These are phyloP conservation scores for Theocolax elegans DNA, from an alignment of 1,140 invertebrate species.

Conservation along the genomic window DNA sequence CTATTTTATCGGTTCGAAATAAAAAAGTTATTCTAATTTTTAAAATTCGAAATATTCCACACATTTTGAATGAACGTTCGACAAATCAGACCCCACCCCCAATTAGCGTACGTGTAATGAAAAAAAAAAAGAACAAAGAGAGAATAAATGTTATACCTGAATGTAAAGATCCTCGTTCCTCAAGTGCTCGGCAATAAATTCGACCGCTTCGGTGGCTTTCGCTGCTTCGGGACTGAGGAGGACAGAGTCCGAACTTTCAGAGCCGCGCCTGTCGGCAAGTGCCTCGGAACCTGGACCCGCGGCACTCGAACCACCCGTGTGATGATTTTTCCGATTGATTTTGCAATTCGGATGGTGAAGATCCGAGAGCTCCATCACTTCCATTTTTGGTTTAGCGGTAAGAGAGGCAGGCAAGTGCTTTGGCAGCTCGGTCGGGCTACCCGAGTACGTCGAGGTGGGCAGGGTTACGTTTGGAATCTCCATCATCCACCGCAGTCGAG, in stretches of 20 bases:
- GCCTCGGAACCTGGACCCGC: constrained; percentile 69
- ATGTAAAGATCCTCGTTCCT: constrained; percentile 97
- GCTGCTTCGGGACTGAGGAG: constrained; percentile 91
- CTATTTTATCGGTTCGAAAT: too few relatives aligned
- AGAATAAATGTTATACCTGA: constrained; percentile 78
- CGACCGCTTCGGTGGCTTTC: constrained; percentile 96
- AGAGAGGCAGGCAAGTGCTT: constrained; percentile 73
- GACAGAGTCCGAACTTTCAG: constrained; percentile 90
- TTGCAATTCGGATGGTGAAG: constrained; percentile 96
- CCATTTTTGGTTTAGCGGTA: constrained; percentile 83
- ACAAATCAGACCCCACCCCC: too few relatives aligned
- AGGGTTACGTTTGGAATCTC: constrained; percentile 91
- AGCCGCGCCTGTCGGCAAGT: constrained; percentile 78
- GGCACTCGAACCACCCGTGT: constrained; percentile 71
- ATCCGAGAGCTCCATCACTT: constrained; percentile 93
- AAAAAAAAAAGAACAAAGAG: too few relatives aligned
- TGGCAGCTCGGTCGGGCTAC: constrained; percentile 82
- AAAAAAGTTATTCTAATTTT: too few relatives aligned
- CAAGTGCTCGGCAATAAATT: constrained; percentile 98
- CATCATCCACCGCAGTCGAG: constrained; percentile 95
- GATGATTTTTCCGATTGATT: constrained; percentile 82
- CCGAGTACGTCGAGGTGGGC: constrained; percentile 79
- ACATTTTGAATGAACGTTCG: too few relatives aligned
- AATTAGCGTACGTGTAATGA: too few relatives aligned
- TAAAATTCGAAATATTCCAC: too few relatives aligned